Base-by-base conservation (phyloP, 2,113 vertebrate species). In the Rhizomys pruinosus region DNA sequence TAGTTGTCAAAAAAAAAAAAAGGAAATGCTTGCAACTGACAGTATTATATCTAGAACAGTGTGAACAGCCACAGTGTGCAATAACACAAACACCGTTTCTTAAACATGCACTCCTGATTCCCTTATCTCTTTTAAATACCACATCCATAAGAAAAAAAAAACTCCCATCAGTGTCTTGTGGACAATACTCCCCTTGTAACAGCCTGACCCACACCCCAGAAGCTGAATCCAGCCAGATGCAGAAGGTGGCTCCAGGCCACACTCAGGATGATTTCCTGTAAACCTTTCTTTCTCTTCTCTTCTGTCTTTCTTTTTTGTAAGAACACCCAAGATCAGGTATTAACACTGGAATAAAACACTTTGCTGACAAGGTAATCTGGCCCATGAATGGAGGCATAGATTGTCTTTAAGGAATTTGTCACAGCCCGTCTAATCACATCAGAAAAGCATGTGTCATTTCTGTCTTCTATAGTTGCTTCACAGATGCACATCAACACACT, bases 71-170 rank as follows among this genome's bases (percentile, higher is more conserved):
- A 64, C 37, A 15, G 47, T 52, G 11, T 52, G 47, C 15, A 55
- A 37, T 12, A 8, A 29, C 79, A 63, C 1, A 15, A 13, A 17
- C 7, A 19, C 23, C 11, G 6, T 52, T 52, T 29, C 37, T 32
- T 17, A 71, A 9, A 64, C 20, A 42, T 84, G 32, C 0, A 2
- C 73, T 85, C 81, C 66, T 57, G 16, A 78, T 77, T 73, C 47
- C 42, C 44, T 12, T 89, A 77, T 61, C 37, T 79, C 59, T 91
- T 66, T 94, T 69, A 76, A 91, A 80, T 71, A 52, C 66, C 32
- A 76, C 9, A 90, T 10, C 72, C 34, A 64, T 52, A 32, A 22
- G 6, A 22, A 22, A 42, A 72, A 89, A 84, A 25, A 25, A 69
- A 59, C 20, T 79, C 34, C 59, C 52, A 64, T n/a, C 37, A 55